Percentiles rank a stretch among this genome's conserved stretches.
Evolutionary conservation across 2,888 invertebrate species (phyloP).

Genomic region (Gymnosoma rotundatum): DNA sequence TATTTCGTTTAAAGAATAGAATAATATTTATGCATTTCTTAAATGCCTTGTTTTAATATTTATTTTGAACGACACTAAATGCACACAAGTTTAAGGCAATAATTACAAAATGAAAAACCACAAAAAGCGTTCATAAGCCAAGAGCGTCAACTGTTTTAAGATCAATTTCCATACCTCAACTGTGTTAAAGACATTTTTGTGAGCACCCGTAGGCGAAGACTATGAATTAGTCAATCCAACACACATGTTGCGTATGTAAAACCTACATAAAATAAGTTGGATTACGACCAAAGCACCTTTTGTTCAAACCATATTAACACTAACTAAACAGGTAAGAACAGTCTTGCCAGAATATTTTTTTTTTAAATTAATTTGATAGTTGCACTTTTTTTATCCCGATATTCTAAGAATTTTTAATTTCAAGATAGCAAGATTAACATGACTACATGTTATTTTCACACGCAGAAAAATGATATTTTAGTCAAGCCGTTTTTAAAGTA

Average conservation of each 20-base stretch:
- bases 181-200: slow-evolving; percentile 22
- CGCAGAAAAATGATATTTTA: too few relatives aligned
- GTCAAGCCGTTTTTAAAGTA: too few relatives aligned
- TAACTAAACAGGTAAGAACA: too few relatives aligned
- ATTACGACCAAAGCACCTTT: slow-evolving; percentile 25
- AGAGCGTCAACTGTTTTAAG: slow-evolving; percentile 1
- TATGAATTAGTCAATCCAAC: slow-evolving; percentile 30
- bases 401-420: too few relatives aligned
- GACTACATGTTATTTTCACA: too few relatives aligned
- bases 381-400: too few relatives aligned
- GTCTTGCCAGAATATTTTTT: too few relatives aligned
- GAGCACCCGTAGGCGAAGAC: slow-evolving; percentile 26
- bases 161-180: slow-evolving; percentile 36
- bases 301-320: too few relatives aligned
- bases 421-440: too few relatives aligned
- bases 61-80: background rate
- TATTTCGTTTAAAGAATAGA: background rate
- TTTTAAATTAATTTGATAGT: too few relatives aligned
- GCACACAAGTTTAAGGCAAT: background rate
- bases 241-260: slow-evolving; percentile 54
- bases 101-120: background rate
- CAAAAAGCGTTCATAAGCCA: background rate
- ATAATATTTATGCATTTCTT: background rate
- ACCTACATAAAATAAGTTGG: slow-evolving; percentile 48
- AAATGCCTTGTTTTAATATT: background rate